Percentiles rank a stretch among this genome's conserved stretches.
Evolutionary conservation across 2,113 vertebrate genomes (phyloP).

Genomic region (Melanerpes formicivorus): DNA sequence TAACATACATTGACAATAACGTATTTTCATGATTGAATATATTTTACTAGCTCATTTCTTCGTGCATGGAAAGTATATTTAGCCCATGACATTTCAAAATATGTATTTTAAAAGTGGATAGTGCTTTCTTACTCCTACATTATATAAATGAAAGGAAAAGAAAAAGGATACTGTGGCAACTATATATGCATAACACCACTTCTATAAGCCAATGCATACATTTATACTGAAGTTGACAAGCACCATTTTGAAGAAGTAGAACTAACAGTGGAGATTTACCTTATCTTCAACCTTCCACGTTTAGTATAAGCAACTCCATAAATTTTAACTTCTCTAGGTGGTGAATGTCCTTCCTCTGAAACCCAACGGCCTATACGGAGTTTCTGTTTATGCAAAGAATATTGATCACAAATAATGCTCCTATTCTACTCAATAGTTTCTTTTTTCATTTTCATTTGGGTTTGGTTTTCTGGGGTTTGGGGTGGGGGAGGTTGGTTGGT

Average conservation of each 20-base stretch:
- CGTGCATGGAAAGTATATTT: not conserved
- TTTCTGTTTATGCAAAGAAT: not conserved
- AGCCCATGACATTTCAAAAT: not conserved
- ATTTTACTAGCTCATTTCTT: not conserved
- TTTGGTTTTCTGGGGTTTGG: too few relatives aligned
- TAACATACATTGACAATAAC: not conserved
- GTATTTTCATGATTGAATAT: not conserved
- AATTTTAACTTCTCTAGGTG: not conserved
- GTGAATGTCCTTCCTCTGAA: not conserved
- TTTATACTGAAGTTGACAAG: not conserved
- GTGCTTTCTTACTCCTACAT: not conserved
- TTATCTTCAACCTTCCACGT: not conserved
- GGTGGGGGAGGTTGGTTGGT: too few relatives aligned
- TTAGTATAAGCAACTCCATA: not conserved
- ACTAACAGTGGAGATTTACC: not conserved
- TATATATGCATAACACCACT: too few relatives aligned
- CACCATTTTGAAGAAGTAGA: not conserved
- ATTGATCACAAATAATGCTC: not conserved
- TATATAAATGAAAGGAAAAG: not conserved
- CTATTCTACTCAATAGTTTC: not conserved
- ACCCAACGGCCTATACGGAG: not conserved
- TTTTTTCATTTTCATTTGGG: not conserved
- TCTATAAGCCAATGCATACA: not conserved
- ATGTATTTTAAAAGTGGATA: not conserved
- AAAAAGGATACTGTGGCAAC: not conserved